Conservation (phyloP, 2,113 vertebrate genomes). For the Butorides virescens region DNA sequence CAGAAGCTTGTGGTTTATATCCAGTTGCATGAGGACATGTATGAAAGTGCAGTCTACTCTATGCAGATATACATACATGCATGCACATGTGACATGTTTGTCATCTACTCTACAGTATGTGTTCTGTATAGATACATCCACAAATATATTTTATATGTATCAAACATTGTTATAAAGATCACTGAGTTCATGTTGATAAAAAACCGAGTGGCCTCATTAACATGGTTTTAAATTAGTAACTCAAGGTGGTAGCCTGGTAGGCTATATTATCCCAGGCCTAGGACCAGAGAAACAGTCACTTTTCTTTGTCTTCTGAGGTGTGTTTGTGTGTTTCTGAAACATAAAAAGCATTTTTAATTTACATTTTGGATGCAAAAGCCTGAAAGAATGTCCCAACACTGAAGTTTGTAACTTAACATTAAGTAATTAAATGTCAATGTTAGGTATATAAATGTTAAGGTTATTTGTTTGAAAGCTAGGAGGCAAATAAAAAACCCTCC, state of each 20-base stretch:
- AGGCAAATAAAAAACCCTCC: not conserved
- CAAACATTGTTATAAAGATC: not conserved
- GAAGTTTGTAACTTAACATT: not conserved
- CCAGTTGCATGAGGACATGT: not conserved
- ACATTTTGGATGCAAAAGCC: not conserved
- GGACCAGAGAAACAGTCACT: not conserved
- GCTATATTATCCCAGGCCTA: not conserved
- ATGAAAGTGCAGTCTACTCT: not conserved
- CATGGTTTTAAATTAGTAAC: not conserved
- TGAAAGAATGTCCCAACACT: not conserved
- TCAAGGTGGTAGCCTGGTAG: not conserved
- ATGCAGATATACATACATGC: not conserved
- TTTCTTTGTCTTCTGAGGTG: not conserved
- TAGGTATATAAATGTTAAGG: not conserved
- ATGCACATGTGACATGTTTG: not conserved
- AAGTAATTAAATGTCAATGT: not conserved
- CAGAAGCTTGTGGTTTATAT: not conserved
- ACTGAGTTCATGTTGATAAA: not conserved
- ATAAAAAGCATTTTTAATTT: not conserved
- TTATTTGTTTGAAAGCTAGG: not conserved
- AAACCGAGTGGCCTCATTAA: not conserved
- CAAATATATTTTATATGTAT: rapidly evolving
- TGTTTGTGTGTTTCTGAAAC: not conserved
- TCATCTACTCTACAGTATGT: not conserved
- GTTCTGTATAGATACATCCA: not conserved